These are phyloP conservation scores for Gonocerus acuteangulatus DNA, from an alignment of 2,888 invertebrate species.

Conservation along the genomic window DNA sequence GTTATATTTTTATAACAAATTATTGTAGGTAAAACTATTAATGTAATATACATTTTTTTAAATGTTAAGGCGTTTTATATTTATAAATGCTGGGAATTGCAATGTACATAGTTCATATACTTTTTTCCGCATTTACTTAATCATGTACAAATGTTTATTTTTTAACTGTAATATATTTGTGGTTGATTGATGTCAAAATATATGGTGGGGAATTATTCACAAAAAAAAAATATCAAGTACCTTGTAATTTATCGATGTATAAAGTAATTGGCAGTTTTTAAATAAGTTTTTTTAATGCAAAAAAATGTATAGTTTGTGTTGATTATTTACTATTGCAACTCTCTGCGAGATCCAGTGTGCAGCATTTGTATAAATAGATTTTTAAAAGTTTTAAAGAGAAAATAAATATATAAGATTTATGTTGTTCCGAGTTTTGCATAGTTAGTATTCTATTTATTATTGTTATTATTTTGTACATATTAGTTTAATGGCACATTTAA, in stretches of 20 bases:
- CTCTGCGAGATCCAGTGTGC: slow-evolving; percentile 15
- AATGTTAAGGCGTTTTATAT: no score
- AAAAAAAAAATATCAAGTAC: slow-evolving; percentile 8
- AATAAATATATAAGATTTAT: slow-evolving; percentile 16
- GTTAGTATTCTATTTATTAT: slow-evolving; percentile 25
- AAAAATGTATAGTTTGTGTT: slow-evolving; percentile 6
- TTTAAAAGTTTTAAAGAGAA: slow-evolving; percentile 8
- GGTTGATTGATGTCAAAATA: slow-evolving; percentile 14
- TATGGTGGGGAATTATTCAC: not conserved
- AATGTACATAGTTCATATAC: slow-evolving; percentile 10
- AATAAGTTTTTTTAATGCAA: slow-evolving; percentile 4
- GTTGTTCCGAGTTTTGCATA: slow-evolving; percentile 21
- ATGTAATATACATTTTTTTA: slow-evolving; percentile 14
- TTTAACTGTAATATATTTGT: slow-evolving; percentile 21
- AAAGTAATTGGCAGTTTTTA: slow-evolving; percentile 10
- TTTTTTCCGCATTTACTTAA: slow-evolving; percentile 23
- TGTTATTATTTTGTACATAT: slow-evolving; percentile 23
- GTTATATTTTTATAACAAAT: slow-evolving; percentile 24
- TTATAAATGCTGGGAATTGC: slow-evolving; percentile 3
- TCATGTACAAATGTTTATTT: slow-evolving; percentile 23
- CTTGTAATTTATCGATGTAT: slow-evolving; percentile 17
- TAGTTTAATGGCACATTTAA: slow-evolving; percentile 11
- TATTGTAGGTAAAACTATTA: slow-evolving; percentile 14
- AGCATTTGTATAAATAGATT: slow-evolving; percentile 11
- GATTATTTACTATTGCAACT: slow-evolving; percentile 1